phyloP scores from a whole-genome alignment of 2,113 vertebrate genomes.

The Brachionichthys hirsutus region DNA sequence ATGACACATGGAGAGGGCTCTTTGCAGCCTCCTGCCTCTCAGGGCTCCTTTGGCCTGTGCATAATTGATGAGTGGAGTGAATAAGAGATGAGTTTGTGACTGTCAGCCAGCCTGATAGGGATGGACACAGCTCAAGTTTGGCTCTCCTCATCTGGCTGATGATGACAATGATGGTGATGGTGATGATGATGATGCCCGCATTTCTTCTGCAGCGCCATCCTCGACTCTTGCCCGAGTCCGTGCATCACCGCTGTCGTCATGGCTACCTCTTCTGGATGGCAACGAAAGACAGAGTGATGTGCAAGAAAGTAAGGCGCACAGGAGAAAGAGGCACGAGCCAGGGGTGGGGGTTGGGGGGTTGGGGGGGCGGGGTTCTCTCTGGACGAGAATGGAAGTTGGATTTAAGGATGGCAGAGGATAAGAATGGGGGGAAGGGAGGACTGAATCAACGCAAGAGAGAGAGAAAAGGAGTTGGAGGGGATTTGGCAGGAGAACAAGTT shows the following conservation, averaged over 20 bases:
- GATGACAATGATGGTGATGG: conserved; percentile 44
- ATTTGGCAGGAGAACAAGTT: not conserved
- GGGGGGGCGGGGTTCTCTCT: no score
- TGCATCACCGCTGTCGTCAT: conserved; percentile 35
- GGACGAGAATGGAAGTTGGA: conserved; percentile 32
- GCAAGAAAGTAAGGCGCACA: conserved; percentile 13
- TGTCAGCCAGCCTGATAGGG: conserved; percentile 69
- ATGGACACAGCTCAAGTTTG: conserved; percentile 71
- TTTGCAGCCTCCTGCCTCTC: conserved; percentile 61
- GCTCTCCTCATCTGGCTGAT: conserved; percentile 69
- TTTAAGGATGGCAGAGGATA: conserved; percentile 40
- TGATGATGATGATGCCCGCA: conserved; percentile 41
- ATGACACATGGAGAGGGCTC: conserved; percentile 33
- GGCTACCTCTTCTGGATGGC: conserved; percentile 39
- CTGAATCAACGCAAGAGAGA: not conserved
- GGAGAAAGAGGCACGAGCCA: not conserved
- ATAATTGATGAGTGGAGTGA: conserved; percentile 75
- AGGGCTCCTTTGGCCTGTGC: conserved; percentile 72
- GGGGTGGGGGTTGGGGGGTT: not conserved
- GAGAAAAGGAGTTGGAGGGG: conserved; percentile 1
- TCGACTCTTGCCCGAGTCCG: not conserved
- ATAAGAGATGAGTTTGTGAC: conserved; percentile 74
- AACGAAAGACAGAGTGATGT: conserved; percentile 21
- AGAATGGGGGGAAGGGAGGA: conserved; percentile 34
- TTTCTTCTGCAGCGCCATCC: conserved; percentile 35